Base-by-base conservation (phyloP, 1,140 invertebrate species). In the Heliconius eleuchia region DNA sequence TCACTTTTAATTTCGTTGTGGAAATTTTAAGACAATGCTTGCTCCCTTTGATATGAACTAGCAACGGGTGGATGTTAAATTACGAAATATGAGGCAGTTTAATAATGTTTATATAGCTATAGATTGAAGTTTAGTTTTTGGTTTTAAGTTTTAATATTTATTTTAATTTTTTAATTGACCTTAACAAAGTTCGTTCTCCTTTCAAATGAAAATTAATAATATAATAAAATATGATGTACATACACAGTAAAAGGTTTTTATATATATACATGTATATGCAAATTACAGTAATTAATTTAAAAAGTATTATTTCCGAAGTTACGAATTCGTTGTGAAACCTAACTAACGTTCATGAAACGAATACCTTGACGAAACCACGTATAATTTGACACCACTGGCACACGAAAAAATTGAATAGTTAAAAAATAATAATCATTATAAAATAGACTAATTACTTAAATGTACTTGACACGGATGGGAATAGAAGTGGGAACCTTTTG, bases 1-100 rank as follows among this genome's bases (percentile, higher is more conserved):
- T 91, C 89, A 91, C 92, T 92, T 89, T 93, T 93, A 89, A 88
- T 92, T 91, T 91, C 88, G 79, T 84, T 87, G 86, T 89, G 87
- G 89, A 91, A 91, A 84, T 77, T 81, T 74, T 71, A 77, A 85
- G 55, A 87, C 82, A 85, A 86, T 86, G 83, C 77, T 71, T 84
- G 83, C 72, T 73, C 73, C 66, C 66, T 50, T 78, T 66, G 57
- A 73, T 73, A 71, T 8, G 30, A 71, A 8, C n/a, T 70, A 71
- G 39, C 27, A 71, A 37, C 34, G 55, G 60, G 16, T 30, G 74
- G 39, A 16, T 16, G 23, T 66, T 66, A 30, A 30, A 3, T 30
- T 66, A 27, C 9, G n/a, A 60, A 60, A 60, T 23, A 60, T 9
- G 23, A 60, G 19, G 9, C 9, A 27, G 8, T 18, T 66, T 27